Evolutionary conservation across 2,113 vertebrate genomes (phyloP).

Genomic region (Telmatochromis brichardi): DNA sequence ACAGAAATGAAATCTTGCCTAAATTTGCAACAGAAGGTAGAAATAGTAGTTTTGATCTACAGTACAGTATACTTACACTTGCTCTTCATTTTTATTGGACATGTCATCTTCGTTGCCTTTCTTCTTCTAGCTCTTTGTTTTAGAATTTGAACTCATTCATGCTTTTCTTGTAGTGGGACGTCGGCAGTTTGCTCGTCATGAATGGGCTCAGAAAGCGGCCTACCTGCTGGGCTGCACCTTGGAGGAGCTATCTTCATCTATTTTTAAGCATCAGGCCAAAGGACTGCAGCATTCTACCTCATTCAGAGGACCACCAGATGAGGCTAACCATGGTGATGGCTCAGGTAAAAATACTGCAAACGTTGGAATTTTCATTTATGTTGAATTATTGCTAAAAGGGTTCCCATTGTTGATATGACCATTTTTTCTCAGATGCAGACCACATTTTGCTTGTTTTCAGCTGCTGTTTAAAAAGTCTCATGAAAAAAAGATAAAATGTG

Average conservation of each 20-base stretch:
- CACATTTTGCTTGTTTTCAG: background rate
- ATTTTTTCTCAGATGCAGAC: background rate
- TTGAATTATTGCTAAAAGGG: background rate
- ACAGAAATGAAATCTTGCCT: background rate
- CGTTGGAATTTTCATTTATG: background rate
- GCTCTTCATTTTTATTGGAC: background rate
- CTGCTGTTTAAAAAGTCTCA: background rate
- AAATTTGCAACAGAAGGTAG: background rate
- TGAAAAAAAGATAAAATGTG: background rate
- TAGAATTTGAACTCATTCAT: background rate
- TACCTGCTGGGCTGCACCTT: conserved; percentile 87
- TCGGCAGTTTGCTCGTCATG: conserved; percentile 91
- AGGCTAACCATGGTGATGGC: conserved; percentile 67
- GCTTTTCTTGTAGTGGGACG: conserved; percentile 70
- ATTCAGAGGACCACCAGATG: conserved; percentile 86
- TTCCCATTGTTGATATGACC: background rate
- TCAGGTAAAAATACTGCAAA: conserved; percentile 54
- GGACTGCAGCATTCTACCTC: conserved; percentile 86
- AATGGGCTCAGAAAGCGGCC: conserved; percentile 96
- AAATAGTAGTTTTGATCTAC: background rate
- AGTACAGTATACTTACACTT: background rate
- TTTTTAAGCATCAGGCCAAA: conserved; percentile 92
- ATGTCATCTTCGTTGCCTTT: background rate
- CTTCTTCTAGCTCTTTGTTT: background rate
- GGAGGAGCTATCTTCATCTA: conserved; percentile 91